Evolutionary conservation across 2,797 vertebrate species (phyloP), one percentile per base, ranked within the genome.

Genomic region (Sitta carolinensis): DNA sequence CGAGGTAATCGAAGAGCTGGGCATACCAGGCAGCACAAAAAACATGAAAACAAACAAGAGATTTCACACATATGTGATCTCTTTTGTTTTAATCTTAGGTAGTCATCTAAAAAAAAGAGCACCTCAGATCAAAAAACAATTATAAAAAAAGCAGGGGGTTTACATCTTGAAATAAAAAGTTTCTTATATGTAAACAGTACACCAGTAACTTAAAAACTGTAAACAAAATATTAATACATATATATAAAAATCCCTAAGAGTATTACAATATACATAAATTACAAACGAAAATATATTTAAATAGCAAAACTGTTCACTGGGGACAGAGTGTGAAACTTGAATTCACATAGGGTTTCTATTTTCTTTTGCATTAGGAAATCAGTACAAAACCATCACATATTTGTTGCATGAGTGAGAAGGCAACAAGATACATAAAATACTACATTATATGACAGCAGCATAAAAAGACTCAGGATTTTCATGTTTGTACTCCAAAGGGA

Each of bases 151-250:
- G 3, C 8, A 16, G 8, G 3, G 9, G 1, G 0, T 1, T 50
- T 54, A 2, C 9, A 26, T 78, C 34, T 75, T 51, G 42, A 89
- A 87, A 83, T 32, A 57, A 52, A 87, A 69, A 10, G 10, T 64
- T 27, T 70, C 27, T 85, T 29, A 32, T 5, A 48, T 51, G 52
- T 43, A 64, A 91, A 58, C 87, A 63, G 42, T 67, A 83, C 5
- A 89, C 4, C 16, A 42, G 10, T 34, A 89, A 66, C 32, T 76
- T 66, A 23, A 73, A 94, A 82, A 66, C 6, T 30, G 12, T 47
- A 6, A 57, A 79, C 82, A 63, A 90, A 94, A 84, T 84, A 90
- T 72, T 84, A 68, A 72, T 78, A 14, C 4, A 16, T 73, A 25
- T 77, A 58, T 58, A n/a, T 43, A 52, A 48, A 14, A 80, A 81